Evolutionary conservation across 2,888 invertebrate species (phyloP), one percentile per base, ranked within the genome.

Genomic region (Drosophila kanekoi): DNA sequence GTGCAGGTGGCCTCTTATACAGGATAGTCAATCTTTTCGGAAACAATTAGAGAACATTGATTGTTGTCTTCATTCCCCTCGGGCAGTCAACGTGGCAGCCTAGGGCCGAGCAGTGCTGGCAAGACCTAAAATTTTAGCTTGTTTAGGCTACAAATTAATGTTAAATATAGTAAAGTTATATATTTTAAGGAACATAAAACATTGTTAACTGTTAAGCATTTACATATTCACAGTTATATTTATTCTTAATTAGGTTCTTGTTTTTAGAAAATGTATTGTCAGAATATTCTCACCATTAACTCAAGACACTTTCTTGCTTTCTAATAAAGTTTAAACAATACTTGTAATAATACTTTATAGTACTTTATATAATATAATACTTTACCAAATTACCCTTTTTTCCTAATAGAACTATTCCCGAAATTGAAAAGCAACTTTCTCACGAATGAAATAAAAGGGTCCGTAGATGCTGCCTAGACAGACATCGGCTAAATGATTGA

Each of bases 21-120:
- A 40, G 49, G 52, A 5, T 49, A 66, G 65, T 75, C 66, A 71
- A 61, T 77, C 79, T 74, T 74, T 75, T 63, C 66, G 57, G 70
- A 79, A 79, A 66, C 79, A 79, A 79, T 77, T 79, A 79, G 60
- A 51, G 44, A 66, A 47, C 75, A 70, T 79, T 77, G 75, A 77
- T 70, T 74, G 79, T 63, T 69, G 65, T 60, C 48, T 20, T 44
- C 23, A 28, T 35, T 37, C 35, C 16, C 33, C 13, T 16, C 2
- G 35, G 23, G 14, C 11, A 13, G 4, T 32, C 2, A 5, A 5
- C 23, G 23, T 23, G 23, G 5, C 23, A 14, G 13, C 11, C 14
- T 23, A 14, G 4, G 9, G 0, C 1, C 14, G 14, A 35, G 13
- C 20, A 35, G 23, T 54, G 35, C 4, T 37, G 35, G 16, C 28